A percentile compares a stretch with the other conserved stretches of the same genome.
Evolutionary conservation across 1,140 invertebrate genomes (phyloP).

Genomic region (Temnothorax curvispinosus): DNA sequence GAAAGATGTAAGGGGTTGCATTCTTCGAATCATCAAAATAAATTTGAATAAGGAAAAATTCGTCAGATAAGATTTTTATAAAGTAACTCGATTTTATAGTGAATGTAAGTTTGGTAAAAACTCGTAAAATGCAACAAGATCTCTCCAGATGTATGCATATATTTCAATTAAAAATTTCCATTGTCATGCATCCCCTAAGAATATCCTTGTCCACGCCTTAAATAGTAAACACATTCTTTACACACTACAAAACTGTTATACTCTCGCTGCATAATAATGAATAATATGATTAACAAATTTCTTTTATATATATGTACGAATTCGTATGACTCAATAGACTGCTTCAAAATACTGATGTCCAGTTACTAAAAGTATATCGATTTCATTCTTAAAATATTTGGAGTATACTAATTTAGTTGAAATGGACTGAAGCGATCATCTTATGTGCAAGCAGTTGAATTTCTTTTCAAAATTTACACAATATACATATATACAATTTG

Average conservation of each 20-base stretch:
- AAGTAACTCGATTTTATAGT: neutral
- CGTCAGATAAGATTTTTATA: neutral
- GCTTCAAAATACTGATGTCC: neutral
- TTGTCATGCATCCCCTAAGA: neutral
- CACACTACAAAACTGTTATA: constrained; percentile 30
- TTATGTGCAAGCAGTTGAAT: constrained; percentile 15
- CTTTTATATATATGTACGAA: neutral
- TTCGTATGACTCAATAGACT: constrained; percentile 41
- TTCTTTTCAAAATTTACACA: neutral
- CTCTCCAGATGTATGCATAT: neutral
- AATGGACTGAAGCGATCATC: constrained; percentile 2
- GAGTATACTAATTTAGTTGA: neutral
- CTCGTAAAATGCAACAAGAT: neutral
- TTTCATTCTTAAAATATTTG: neutral
- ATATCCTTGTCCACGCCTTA: neutral
- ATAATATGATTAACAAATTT: constrained; percentile 13
- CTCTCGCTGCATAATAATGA: constrained; percentile 1
- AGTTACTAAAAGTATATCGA: neutral
- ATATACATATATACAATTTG: neutral
- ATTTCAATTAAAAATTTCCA: neutral
- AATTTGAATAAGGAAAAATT: neutral
- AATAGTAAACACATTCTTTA: constrained; percentile 30
- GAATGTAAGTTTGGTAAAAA: constrained; percentile 2
- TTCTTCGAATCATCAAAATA: neutral
- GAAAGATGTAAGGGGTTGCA: neutral